phyloP scores from a whole-genome alignment of 2,113 vertebrate species.

The Pelobates fuscus region DNA sequence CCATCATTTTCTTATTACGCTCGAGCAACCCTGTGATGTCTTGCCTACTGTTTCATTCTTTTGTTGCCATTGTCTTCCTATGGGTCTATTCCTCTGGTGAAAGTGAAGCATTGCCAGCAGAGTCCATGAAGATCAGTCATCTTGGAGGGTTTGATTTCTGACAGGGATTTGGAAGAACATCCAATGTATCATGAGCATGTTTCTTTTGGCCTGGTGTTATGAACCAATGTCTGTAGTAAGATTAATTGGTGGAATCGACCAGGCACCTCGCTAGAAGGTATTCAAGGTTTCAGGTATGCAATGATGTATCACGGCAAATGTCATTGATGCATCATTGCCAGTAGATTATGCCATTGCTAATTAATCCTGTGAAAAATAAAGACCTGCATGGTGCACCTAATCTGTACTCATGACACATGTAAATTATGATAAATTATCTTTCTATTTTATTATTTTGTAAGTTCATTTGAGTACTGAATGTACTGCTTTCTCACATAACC shows the following conservation, averaged over 20 bases:
- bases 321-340: slow-evolving; percentile 59
- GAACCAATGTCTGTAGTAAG: neutral
- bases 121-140: slow-evolving; percentile 17
- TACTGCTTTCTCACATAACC: too few species aligned
- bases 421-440: too few species aligned
- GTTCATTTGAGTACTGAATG: too few species aligned
- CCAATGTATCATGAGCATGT: slow-evolving; percentile 34
- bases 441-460: too few species aligned
- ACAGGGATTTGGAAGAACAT: slow-evolving; percentile 51
- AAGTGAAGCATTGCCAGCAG: neutral
- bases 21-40: slow-evolving; percentile 8
- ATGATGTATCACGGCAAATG: slow-evolving; percentile 57
- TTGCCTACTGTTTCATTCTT: slow-evolving; percentile 11
- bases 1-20: neutral
- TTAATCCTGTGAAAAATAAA: too few species aligned
- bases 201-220: slow-evolving; percentile 24
- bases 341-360: slow-evolving; percentile 61
- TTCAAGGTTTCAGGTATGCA: slow-evolving; percentile 51
- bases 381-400: too few species aligned
- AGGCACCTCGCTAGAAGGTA: slow-evolving; percentile 56
- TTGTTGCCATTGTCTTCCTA: slow-evolving; percentile 9
- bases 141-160: neutral
- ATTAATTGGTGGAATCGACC: slow-evolving; percentile 41
- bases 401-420: too few species aligned
- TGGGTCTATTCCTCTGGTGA: neutral